Percentiles rank a stretch among this genome's conserved stretches.
Evolutionary conservation across 2,797 vertebrate species (phyloP).

Genomic region (Ara ararauna): DNA sequence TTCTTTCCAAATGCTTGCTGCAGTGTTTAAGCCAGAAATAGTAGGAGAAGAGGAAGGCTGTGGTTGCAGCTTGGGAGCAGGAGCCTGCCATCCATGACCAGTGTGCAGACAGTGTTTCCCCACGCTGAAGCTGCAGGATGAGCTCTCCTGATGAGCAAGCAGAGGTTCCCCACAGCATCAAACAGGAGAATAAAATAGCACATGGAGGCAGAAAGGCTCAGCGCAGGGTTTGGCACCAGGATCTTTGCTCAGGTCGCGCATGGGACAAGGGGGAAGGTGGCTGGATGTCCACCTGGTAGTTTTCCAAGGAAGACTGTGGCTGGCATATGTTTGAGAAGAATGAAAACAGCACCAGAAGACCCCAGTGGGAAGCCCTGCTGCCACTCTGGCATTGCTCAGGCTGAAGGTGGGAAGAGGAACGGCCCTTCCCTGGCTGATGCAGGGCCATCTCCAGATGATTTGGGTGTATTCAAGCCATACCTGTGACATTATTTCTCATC

Average conservation of each 20-base stretch:
- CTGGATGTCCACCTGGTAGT: not conserved
- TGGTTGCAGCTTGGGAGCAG: not conserved
- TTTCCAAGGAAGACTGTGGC: not conserved
- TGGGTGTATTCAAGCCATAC: fast-evolving
- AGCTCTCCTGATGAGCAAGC: not conserved
- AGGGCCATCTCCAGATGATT: not conserved
- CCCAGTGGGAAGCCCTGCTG: not conserved
- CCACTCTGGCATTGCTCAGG: not conserved
- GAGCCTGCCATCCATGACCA: not conserved
- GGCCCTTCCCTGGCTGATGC: not conserved
- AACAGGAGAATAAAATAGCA: not conserved
- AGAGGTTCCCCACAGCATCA: not conserved
- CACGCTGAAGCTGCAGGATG: fast-evolving
- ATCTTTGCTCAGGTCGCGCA: not conserved
- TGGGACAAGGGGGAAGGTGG: not conserved
- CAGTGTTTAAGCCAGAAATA: not conserved
- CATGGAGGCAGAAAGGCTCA: not conserved
- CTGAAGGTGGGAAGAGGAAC: not conserved
- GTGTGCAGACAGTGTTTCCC: fast-evolving
- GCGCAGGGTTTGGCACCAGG: not conserved
- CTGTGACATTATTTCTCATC: not conserved
- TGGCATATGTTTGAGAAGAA: not conserved
- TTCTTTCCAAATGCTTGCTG: not conserved
- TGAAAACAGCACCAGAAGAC: not conserved
- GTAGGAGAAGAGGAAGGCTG: not conserved